A percentile compares a stretch with the other conserved stretches of the same genome.
Conservation (phyloP, 2,888 invertebrate genomes). For the Diachrysia chrysitis region DNA sequence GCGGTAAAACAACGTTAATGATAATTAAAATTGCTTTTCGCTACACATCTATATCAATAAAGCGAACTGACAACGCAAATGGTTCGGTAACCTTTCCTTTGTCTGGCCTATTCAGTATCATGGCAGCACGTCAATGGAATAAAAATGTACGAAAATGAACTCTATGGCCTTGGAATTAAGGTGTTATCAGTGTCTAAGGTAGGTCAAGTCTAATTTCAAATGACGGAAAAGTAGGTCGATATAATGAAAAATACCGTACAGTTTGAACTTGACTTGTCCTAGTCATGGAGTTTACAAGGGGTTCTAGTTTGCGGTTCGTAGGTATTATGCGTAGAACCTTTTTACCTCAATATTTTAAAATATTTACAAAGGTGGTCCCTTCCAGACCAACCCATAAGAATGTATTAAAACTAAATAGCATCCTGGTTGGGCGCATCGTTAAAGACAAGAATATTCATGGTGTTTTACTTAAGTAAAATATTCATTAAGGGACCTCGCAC, state of each 20-base stretch:
- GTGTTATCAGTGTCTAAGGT: background rate
- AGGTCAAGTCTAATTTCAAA: constrained; percentile 2
- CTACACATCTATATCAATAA: constrained; percentile 4
- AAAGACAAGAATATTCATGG: no score
- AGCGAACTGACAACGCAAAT: constrained; percentile 4
- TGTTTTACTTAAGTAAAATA: no score
- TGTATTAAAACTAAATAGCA: background rate
- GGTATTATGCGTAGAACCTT: constrained; percentile 1
- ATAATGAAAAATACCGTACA: background rate
- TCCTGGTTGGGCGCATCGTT: no score
- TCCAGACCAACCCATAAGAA: background rate
- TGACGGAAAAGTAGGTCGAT: constrained; percentile 1
- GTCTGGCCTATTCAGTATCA: constrained; percentile 3
- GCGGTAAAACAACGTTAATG: constrained; percentile 1
- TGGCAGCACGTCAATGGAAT: background rate
- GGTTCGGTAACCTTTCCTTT: constrained; percentile 11
- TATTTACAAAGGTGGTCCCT: background rate
- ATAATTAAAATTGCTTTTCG: constrained; percentile 4
- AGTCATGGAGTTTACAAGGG: background rate
- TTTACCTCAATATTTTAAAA: constrained; percentile 4
- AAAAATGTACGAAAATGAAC: background rate
- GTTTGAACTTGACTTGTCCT: background rate
- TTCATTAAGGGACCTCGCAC: no score
- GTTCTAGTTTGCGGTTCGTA: background rate
- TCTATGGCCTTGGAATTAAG: background rate